A percentile compares a stretch with the other conserved stretches of the same genome.
Evolutionary conservation across 2,797 vertebrate genomes (phyloP).

Genomic region (Phrynocephalus vlangalii): DNA sequence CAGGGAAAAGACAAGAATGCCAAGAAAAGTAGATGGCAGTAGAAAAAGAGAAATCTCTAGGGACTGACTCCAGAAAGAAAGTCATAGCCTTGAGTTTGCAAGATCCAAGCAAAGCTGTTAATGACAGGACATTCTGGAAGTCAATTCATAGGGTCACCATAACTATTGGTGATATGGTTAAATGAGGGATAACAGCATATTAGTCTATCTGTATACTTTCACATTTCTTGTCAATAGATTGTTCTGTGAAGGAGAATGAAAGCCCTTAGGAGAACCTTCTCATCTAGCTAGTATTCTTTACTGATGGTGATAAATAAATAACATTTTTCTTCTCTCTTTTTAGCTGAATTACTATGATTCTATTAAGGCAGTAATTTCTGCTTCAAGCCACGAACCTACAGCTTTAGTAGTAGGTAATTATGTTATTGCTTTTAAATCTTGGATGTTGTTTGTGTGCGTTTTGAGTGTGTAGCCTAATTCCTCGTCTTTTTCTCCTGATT

Average conservation of each 20-base stretch:
- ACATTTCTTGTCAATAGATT: constrained; percentile 19
- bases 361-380: constrained; percentile 79
- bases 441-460: neutral
- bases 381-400: constrained; percentile 78
- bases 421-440: constrained; percentile 23
- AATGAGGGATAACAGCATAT: too few relatives aligned
- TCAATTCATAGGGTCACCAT: too few relatives aligned
- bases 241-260: neutral
- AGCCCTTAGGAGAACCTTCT: neutral
- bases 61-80: too few relatives aligned
- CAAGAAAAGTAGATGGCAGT: too few relatives aligned
- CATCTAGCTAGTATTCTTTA: constrained; percentile 15
- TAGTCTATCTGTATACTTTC: neutral
- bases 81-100: too few relatives aligned
- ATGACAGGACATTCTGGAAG: too few relatives aligned
- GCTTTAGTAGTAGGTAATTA: constrained; percentile 79
- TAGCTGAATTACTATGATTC: constrained; percentile 83
- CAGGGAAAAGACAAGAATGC: too few relatives aligned
- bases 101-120: too few relatives aligned
- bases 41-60: too few relatives aligned
- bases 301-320: constrained; percentile 20
- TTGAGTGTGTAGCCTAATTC: neutral
- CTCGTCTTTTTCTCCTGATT: neutral
- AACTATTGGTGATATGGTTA: too few relatives aligned
- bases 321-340: constrained; percentile 40